Percentiles rank a stretch among this genome's conserved stretches.
These are phyloP conservation scores for Dascillus cervinus DNA, from an alignment of 2,888 invertebrate genomes.

Conservation along the genomic window DNA sequence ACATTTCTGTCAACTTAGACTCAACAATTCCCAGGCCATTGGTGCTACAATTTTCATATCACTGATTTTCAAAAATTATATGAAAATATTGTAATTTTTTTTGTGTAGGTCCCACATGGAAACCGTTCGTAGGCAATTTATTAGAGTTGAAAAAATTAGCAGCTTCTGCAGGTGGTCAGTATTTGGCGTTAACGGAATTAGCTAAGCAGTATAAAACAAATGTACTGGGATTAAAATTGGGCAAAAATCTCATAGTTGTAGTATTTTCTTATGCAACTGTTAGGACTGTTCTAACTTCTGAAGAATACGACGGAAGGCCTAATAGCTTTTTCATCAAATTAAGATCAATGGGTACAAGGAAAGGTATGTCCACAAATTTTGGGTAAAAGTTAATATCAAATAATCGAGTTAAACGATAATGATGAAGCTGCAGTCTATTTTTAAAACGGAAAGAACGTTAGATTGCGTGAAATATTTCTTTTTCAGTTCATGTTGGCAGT, in stretches of 20 bases:
- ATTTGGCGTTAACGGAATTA: slow-evolving; percentile 45
- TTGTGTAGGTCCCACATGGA: slow-evolving; percentile 44
- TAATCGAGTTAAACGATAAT: too few species aligned
- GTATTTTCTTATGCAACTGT: slow-evolving; percentile 48
- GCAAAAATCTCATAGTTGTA: slow-evolving; percentile 46
- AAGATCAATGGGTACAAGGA: slow-evolving; percentile 54
- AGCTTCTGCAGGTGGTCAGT: slow-evolving; percentile 43
- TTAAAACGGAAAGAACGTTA: too few species aligned
- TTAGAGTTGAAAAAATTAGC: slow-evolving; percentile 35
- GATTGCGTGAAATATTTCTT: too few species aligned
- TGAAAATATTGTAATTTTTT: slow-evolving; percentile 11
- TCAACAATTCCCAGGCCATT: too few species aligned
- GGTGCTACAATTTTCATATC: too few species aligned
- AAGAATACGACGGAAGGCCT: slow-evolving; percentile 58
- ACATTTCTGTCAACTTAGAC: too few species aligned
- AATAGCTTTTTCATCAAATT: slow-evolving; percentile 56
- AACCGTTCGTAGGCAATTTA: slow-evolving; percentile 42
- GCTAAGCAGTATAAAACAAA: slow-evolving; percentile 44
- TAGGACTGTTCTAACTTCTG: slow-evolving; percentile 47
- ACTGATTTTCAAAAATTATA: too few species aligned
- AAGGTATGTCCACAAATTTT: too few species aligned
- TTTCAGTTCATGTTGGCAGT: too few species aligned
- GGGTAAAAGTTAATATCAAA: too few species aligned
- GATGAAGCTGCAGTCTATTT: too few species aligned
- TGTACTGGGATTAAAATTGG: slow-evolving; percentile 52